Evolutionary conservation across 2,113 vertebrate genomes (phyloP).

Genomic region (Psittacula cyanocephala): DNA sequence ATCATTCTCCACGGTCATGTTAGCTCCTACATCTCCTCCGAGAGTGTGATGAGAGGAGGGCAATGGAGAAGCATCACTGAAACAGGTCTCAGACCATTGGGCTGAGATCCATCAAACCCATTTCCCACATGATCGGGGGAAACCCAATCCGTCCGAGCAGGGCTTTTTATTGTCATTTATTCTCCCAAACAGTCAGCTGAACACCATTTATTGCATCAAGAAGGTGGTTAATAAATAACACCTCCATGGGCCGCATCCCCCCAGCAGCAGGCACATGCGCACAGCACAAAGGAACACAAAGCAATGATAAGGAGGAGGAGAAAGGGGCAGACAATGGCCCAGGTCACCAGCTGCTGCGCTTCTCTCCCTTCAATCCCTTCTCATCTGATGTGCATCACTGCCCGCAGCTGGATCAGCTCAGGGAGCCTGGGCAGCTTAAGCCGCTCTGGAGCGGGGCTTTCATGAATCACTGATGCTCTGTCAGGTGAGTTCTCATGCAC

Average conservation of each 20-base stretch:
- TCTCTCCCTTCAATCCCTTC: not conserved
- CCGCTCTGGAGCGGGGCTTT: not conserved
- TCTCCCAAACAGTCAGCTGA: not conserved
- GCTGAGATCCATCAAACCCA: not conserved
- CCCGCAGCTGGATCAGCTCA: not conserved
- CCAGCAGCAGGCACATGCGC: not conserved
- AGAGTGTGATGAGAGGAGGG: too few species aligned
- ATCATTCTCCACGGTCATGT: fast-evolving
- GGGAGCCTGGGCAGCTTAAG: not conserved
- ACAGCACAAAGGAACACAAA: not conserved
- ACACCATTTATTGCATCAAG: not conserved
- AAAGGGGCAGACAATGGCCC: not conserved
- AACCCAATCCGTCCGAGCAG: not conserved
- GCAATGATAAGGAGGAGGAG: not conserved
- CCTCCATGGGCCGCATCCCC: not conserved
- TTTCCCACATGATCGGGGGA: not conserved
- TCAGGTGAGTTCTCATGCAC: not conserved
- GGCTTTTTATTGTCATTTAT: not conserved
- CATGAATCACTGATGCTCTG: not conserved
- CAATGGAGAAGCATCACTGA: not conserved
- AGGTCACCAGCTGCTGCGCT: not conserved
- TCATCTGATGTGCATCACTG: not conserved
- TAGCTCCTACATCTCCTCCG: not conserved
- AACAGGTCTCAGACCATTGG: not conserved
- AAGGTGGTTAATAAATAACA: not conserved